Conservation (phyloP, 2,888 invertebrate species). For the Homarus gammarus region DNA sequence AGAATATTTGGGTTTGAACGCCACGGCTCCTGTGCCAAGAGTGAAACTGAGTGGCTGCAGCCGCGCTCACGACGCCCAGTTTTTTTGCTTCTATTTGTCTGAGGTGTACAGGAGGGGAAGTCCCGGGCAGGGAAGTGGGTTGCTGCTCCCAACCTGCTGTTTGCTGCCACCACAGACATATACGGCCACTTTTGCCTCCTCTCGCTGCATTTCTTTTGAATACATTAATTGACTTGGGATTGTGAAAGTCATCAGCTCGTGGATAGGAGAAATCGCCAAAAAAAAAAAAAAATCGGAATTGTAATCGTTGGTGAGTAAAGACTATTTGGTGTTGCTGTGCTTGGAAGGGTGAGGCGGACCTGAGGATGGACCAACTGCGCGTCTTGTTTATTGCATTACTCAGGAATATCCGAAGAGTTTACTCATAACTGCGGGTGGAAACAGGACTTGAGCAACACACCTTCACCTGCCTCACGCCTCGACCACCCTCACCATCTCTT, state of each 20-base stretch:
- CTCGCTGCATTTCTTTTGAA: background rate
- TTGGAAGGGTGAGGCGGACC: background rate
- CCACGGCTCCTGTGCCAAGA: slow-evolving; percentile 7
- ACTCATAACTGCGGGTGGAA: too few relatives aligned
- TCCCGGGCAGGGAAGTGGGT: slow-evolving; percentile 35
- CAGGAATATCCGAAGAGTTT: background rate
- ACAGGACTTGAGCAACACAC: too few relatives aligned
- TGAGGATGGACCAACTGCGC: background rate
- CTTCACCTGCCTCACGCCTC: too few relatives aligned
- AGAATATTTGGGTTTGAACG: background rate
- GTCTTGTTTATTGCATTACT: background rate
- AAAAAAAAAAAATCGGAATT: too few relatives aligned
- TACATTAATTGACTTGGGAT: background rate
- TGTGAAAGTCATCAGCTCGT: too few relatives aligned
- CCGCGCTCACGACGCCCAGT: slow-evolving; percentile 6
- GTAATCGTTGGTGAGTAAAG: too few relatives aligned
- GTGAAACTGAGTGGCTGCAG: slow-evolving; percentile 26
- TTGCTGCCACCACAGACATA: background rate
- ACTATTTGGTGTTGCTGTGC: background rate
- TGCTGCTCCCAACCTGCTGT: background rate
- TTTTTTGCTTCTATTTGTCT: slow-evolving; percentile 37
- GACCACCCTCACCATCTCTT: too few relatives aligned
- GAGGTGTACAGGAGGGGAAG: slow-evolving; percentile 22
- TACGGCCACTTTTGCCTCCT: background rate
- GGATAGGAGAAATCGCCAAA: too few relatives aligned